Conservation (phyloP, 2,113 vertebrate genomes). For the Hyaena hyaena region DNA sequence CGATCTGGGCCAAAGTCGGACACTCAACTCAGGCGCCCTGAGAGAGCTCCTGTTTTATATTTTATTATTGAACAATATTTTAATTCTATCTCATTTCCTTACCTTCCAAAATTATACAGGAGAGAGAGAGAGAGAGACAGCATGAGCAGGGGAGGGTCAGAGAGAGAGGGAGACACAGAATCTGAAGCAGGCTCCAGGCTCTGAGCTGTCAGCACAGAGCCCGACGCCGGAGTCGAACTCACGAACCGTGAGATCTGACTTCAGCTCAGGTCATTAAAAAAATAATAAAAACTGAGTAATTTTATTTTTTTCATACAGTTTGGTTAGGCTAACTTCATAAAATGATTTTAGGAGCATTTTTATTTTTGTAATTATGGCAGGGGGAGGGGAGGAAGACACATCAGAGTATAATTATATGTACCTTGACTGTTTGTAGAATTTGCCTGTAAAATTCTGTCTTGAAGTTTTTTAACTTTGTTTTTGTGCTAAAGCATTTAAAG, state of each 20-base stretch:
- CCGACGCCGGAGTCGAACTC: too few relatives aligned
- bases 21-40: too few relatives aligned
- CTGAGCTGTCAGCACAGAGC: too few relatives aligned
- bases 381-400: neutral
- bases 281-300: neutral
- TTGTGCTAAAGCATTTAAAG: neutral
- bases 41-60: neutral
- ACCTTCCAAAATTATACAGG: neutral
- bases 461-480: neutral
- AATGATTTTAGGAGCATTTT: neutral
- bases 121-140: too few relatives aligned
- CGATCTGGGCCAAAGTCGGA: too few relatives aligned
- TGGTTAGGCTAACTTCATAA: neutral
- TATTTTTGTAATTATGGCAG: neutral
- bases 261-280: too few relatives aligned
- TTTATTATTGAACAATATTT: neutral
- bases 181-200: too few relatives aligned
- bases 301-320: neutral
- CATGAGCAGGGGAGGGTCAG: too few relatives aligned
- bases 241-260: too few relatives aligned
- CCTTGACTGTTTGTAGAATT: neutral
- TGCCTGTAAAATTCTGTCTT: neutral
- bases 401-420: neutral
- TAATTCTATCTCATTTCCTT: neutral
- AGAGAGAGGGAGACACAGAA: too few relatives aligned